Evolutionary conservation across 2,113 vertebrate species (phyloP).

Genomic region (Megaleporinus macrocephalus): DNA sequence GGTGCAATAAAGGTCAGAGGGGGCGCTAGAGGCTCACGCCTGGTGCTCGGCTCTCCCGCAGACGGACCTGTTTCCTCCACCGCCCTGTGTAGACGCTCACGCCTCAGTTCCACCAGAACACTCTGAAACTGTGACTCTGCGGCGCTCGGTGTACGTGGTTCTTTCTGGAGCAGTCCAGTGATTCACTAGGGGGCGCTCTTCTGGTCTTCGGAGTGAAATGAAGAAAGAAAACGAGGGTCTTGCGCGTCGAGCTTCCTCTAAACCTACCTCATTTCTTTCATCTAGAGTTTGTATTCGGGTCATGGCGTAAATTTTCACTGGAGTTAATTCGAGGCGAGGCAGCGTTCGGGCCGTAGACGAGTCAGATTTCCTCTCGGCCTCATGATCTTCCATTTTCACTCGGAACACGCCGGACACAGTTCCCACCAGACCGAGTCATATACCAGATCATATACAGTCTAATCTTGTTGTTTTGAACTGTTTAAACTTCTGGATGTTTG

Average conservation of each 20-base stretch:
- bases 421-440: too few species aligned
- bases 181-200: too few species aligned
- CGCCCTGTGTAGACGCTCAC: conserved; percentile 31
- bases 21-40: conserved; percentile 14
- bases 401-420: too few species aligned
- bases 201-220: conserved; percentile 63
- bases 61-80: conserved; percentile 11
- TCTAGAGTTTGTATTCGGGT: conserved; percentile 38
- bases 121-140: conserved; percentile 46
- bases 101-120: conserved; percentile 22
- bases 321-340: conserved; percentile 9
- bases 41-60: conserved; percentile 20
- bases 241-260: conserved; percentile 82
- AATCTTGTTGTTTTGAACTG: neutral
- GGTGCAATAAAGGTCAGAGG: conserved; percentile 44
- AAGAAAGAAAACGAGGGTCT: conserved; percentile 71
- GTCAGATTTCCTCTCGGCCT: neutral
- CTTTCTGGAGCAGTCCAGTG: neutral
- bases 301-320: neutral
- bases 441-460: neutral
- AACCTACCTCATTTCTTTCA: conserved; percentile 87
- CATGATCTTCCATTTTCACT: neutral
- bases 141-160: conserved; percentile 17
- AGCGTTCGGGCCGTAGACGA: conserved; percentile 22
- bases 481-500: conserved; percentile 30